Percentiles rank a stretch among this genome's conserved stretches.
Evolutionary conservation across 2,888 invertebrate genomes (phyloP).

Genomic region (Dryadula phaetusa): DNA sequence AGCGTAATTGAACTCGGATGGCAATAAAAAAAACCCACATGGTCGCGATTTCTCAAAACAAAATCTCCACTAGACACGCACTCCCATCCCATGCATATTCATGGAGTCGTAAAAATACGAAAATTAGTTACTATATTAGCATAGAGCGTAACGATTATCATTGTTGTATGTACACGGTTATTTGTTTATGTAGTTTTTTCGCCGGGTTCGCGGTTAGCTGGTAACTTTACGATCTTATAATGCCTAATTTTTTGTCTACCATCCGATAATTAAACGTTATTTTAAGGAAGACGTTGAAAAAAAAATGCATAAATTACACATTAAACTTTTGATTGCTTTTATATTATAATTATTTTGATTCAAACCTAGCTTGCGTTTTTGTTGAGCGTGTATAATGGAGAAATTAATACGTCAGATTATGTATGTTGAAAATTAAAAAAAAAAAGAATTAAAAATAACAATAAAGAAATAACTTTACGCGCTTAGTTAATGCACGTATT

Average conservation of each 20-base stretch:
- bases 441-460: background rate
- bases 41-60: background rate
- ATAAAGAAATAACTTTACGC: background rate
- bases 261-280: constrained; percentile 8
- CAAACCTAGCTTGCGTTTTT: too few relatives aligned
- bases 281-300: constrained; percentile 6
- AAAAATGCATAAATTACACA: constrained; percentile 15
- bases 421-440: too few relatives aligned
- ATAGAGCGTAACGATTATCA: constrained; percentile 26
- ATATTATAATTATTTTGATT: background rate
- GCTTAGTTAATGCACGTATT: constrained; percentile 14
- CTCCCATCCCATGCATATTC: constrained; percentile 38
- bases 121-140: constrained; percentile 20
- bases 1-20: constrained; percentile 5
- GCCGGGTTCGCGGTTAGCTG: background rate
- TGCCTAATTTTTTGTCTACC: background rate
- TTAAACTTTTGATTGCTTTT: constrained; percentile 11
- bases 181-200: constrained; percentile 22
- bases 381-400: background rate
- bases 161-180: constrained; percentile 19
- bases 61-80: constrained; percentile 16
- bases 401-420: constrained; percentile 12
- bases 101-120: constrained; percentile 38
- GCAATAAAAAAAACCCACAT: constrained; percentile 3
- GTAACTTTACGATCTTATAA: constrained; percentile 15